A percentile compares a stretch with the other conserved stretches of the same genome.
These are phyloP conservation scores for Anastrepha ludens DNA, from an alignment of 1,140 invertebrate genomes.

Conservation along the genomic window DNA sequence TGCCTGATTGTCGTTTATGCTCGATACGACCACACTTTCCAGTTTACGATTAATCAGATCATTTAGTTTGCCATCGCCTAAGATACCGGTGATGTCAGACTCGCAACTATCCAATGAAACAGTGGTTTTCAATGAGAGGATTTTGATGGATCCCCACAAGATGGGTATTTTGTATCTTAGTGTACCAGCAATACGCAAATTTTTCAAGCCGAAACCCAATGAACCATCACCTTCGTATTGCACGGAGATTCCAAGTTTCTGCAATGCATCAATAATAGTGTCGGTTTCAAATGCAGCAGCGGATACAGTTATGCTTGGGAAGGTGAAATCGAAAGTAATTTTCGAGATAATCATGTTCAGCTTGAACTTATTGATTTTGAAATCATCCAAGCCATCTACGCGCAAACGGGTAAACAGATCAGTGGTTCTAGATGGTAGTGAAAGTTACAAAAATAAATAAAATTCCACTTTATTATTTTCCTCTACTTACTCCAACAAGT, in stretches of 20 bases:
- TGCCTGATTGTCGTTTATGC: slow-evolving; percentile 65
- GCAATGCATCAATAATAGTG: slow-evolving; percentile 68
- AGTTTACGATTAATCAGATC: slow-evolving; percentile 65
- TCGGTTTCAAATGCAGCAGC: slow-evolving; percentile 68
- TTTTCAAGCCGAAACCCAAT: slow-evolving; percentile 65
- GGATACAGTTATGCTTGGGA: slow-evolving; percentile 66
- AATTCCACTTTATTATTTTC: background rate
- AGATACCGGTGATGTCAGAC: slow-evolving; percentile 68
- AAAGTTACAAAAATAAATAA: background rate
- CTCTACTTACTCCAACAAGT: slow-evolving; percentile 63
- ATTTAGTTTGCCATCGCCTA: slow-evolving; percentile 69
- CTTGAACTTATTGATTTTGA: slow-evolving; percentile 67
- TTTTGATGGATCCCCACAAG: slow-evolving; percentile 70
- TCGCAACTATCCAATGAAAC: slow-evolving; percentile 62
- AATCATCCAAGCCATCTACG: slow-evolving; percentile 68
- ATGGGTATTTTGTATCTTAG: slow-evolving; percentile 70
- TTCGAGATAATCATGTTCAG: slow-evolving; percentile 67
- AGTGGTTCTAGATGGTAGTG: slow-evolving; percentile 58
- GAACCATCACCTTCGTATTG: slow-evolving; percentile 68
- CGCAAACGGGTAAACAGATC: slow-evolving; percentile 67
- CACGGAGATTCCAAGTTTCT: slow-evolving; percentile 66
- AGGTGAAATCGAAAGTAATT: slow-evolving; percentile 67
- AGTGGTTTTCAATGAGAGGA: slow-evolving; percentile 66
- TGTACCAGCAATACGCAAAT: slow-evolving; percentile 65
- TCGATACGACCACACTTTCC: slow-evolving; percentile 64